phyloP scores from a whole-genome alignment of 2,888 invertebrate species.

The Aleiodes testaceus region DNA sequence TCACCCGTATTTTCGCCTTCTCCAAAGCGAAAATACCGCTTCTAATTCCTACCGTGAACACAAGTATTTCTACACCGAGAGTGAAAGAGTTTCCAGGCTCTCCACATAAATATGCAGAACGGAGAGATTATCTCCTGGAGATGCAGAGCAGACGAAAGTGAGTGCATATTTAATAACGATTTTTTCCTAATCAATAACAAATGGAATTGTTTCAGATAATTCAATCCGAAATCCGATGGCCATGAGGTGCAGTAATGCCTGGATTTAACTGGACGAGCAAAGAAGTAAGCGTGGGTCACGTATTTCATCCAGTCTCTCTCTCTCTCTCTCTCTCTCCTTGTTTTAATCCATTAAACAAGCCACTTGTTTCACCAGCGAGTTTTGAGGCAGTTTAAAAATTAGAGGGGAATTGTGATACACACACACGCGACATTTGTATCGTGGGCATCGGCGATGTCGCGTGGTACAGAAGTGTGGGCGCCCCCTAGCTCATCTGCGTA shows the following conservation, averaged over 20 bases:
- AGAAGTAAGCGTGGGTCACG: conserved; percentile 51
- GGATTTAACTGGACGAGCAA: conserved; percentile 49
- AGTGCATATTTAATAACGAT: neutral
- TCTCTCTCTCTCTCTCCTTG: conserved; percentile 50
- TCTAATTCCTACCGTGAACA: conserved; percentile 64
- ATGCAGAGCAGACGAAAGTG: no score
- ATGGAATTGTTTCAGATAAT: no score
- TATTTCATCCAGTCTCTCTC: conserved; percentile 23
- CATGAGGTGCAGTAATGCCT: conserved; percentile 45
- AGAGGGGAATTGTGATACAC: neutral
- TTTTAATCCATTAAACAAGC: conserved; percentile 63
- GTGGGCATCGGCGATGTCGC: conserved; percentile 42
- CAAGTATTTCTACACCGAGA: conserved; percentile 16
- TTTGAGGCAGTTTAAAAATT: neutral
- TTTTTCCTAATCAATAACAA: no score
- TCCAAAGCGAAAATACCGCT: conserved; percentile 62
- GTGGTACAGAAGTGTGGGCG: conserved; percentile 24
- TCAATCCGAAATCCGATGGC: neutral
- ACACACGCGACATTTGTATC: conserved; percentile 41
- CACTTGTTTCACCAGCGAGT: conserved; percentile 54
- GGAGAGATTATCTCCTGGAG: conserved; percentile 33
- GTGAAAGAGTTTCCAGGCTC: conserved; percentile 5
- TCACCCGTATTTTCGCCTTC: conserved; percentile 11
- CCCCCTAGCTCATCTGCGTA: conserved; percentile 31
- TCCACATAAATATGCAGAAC: conserved; percentile 12